Evolutionary conservation across 2,797 vertebrate species (phyloP).

Genomic region (Typhlichthys eigenmanni): DNA sequence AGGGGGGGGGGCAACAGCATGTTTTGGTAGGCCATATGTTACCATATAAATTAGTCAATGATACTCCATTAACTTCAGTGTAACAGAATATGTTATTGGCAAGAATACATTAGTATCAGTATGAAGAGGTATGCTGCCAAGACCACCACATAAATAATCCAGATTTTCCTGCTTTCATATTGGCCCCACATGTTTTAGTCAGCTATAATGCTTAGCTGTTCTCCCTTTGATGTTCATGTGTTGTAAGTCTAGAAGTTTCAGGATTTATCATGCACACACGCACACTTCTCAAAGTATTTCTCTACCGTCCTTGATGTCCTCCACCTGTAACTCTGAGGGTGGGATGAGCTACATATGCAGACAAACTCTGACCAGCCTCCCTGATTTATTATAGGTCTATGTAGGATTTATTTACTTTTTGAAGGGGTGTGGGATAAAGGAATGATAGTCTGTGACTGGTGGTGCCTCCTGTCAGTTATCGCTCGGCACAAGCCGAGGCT

Average conservation of each 20-base stretch:
- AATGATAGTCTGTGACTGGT: slow-evolving; percentile 19
- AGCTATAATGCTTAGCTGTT: slow-evolving; percentile 11
- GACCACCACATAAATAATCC: not conserved
- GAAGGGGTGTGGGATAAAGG: slow-evolving; percentile 14
- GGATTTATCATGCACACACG: slow-evolving; percentile 48
- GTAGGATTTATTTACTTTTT: slow-evolving; percentile 11
- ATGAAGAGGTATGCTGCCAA: not conserved
- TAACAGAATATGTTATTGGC: slow-evolving; percentile 10
- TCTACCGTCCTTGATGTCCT: slow-evolving; percentile 52
- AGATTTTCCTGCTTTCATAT: slow-evolving; percentile 6
- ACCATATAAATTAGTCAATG: slow-evolving; percentile 8
- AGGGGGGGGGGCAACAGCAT: slow-evolving; percentile 19
- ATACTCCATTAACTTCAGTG: slow-evolving; percentile 17
- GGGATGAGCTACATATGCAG: slow-evolving; percentile 30
- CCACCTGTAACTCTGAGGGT: slow-evolving; percentile 49
- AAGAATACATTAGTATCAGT: too few relatives aligned
- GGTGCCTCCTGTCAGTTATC: slow-evolving; percentile 70
- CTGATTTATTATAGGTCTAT: slow-evolving; percentile 45
- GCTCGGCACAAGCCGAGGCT: slow-evolving; percentile 67
- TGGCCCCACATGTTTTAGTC: not conserved
- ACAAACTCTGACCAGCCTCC: slow-evolving; percentile 51
- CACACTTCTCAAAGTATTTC: slow-evolving; percentile 51
- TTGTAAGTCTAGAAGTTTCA: slow-evolving; percentile 50
- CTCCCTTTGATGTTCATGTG: slow-evolving; percentile 43
- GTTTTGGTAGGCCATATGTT: slow-evolving; percentile 38